Percentiles rank a stretch among this genome's conserved stretches.
phyloP scores from a whole-genome alignment of 2,113 vertebrate species.

The Hydrolagus affinis region DNA sequence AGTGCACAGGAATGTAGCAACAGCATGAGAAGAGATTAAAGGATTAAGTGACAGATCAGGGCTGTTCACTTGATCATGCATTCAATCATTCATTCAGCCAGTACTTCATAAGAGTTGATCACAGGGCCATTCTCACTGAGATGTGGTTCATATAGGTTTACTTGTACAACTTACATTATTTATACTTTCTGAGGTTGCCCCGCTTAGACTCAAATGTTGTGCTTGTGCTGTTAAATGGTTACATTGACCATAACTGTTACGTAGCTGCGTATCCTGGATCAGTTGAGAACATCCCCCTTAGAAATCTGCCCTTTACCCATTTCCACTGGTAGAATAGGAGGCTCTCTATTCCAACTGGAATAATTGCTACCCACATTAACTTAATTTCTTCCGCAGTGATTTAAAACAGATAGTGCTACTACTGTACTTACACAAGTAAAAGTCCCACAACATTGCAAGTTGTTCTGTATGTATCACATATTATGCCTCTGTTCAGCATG shows the following conservation, averaged over 20 bases:
- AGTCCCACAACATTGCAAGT: too few species aligned
- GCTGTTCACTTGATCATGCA: neutral
- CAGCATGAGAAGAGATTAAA: neutral
- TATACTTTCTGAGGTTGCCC: neutral
- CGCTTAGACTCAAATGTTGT: neutral
- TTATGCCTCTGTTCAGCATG: too few species aligned
- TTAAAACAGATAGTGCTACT: too few species aligned
- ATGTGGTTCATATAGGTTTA: neutral
- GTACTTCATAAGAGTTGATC: neutral
- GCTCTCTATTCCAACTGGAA: neutral
- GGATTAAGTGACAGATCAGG: neutral
- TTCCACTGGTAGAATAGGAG: neutral
- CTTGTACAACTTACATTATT: neutral
- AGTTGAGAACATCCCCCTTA: neutral
- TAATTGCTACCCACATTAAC: neutral
- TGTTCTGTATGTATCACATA: too few species aligned
- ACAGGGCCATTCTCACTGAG: neutral
- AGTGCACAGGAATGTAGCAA: neutral
- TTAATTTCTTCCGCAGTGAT: neutral
- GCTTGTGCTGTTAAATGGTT: neutral
- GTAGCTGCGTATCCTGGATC: neutral
- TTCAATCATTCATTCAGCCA: neutral
- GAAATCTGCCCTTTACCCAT: neutral
- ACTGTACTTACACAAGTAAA: too few species aligned
- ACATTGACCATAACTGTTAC: neutral